phyloP scores from a whole-genome alignment of 2,797 vertebrate genomes.

The Moxostoma hubbsi region DNA sequence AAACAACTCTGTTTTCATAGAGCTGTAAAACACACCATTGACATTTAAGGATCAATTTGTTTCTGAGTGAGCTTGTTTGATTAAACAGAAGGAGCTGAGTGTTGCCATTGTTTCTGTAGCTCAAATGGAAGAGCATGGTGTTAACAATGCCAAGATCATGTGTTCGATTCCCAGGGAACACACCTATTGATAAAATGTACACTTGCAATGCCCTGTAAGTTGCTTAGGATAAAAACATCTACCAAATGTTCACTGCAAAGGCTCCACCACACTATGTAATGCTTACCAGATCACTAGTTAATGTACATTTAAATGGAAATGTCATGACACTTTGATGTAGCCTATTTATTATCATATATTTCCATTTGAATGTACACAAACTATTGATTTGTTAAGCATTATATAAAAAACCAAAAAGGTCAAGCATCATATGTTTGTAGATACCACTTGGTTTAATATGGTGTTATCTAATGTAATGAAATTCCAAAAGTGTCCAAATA shows the following conservation, averaged over 20 bases:
- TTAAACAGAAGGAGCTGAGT: constrained; percentile 21
- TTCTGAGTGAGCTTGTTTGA: constrained; percentile 38
- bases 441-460: no score
- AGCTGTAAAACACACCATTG: constrained; percentile 50
- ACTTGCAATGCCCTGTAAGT: neutral
- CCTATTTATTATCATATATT: no score
- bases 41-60: constrained; percentile 46
- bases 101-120: constrained; percentile 14
- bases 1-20: constrained; percentile 39
- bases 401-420: neutral
- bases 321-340: no score
- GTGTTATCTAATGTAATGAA: no score
- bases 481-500: no score
- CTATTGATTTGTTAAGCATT: neutral
- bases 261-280: neutral
- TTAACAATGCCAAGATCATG: neutral
- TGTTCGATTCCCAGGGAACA: neutral
- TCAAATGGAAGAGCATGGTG: neutral
- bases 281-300: no score
- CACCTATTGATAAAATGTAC: neutral
- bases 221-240: neutral
- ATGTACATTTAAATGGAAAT: no score
- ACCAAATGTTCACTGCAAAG: neutral
- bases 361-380: no score
- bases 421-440: no score